phyloP scores from a whole-genome alignment of 2,797 vertebrate genomes.

The Hippocampus kuda region DNA sequence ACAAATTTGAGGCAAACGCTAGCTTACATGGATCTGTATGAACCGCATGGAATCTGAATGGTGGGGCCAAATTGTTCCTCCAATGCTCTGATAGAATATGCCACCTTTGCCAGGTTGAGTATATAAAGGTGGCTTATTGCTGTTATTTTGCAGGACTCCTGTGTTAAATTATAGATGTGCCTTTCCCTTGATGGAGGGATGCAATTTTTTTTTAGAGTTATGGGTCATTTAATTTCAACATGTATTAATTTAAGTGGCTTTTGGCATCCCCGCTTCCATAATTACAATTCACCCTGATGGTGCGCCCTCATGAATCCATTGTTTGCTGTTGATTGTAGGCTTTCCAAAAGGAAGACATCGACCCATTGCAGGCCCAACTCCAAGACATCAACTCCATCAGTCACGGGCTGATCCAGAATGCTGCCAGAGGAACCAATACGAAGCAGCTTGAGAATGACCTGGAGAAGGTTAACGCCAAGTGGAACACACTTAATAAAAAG shows the following conservation, averaged over 20 bases:
- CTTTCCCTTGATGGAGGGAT: not conserved
- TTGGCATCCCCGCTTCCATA: not conserved
- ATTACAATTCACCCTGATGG: not conserved
- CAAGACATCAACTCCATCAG: slow-evolving; percentile 87
- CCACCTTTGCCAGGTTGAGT: not conserved
- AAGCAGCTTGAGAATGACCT: slow-evolving; percentile 81
- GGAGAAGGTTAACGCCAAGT: slow-evolving; percentile 79
- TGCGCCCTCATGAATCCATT: not conserved
- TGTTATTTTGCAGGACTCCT: not conserved
- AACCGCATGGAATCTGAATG: not conserved
- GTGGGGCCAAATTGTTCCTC: not conserved
- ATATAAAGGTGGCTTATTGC: not conserved
- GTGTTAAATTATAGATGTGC: not conserved
- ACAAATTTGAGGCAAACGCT: not conserved
- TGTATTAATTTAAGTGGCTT: not conserved
- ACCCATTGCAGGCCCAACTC: slow-evolving; percentile 81
- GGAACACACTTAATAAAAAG: slow-evolving; percentile 98
- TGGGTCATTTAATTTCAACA: not conserved
- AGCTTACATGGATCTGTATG: not conserved
- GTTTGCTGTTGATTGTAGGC: slow-evolving; percentile 60
- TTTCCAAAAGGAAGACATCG: slow-evolving; percentile 94
- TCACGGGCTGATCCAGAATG: slow-evolving; percentile 88
- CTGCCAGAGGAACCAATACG: slow-evolving; percentile 78
- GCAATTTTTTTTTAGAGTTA: not conserved
- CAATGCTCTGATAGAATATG: not conserved